These are phyloP conservation scores for Saccostrea glomerata DNA, from an alignment of 1,140 invertebrate species.

Conservation along the genomic window DNA sequence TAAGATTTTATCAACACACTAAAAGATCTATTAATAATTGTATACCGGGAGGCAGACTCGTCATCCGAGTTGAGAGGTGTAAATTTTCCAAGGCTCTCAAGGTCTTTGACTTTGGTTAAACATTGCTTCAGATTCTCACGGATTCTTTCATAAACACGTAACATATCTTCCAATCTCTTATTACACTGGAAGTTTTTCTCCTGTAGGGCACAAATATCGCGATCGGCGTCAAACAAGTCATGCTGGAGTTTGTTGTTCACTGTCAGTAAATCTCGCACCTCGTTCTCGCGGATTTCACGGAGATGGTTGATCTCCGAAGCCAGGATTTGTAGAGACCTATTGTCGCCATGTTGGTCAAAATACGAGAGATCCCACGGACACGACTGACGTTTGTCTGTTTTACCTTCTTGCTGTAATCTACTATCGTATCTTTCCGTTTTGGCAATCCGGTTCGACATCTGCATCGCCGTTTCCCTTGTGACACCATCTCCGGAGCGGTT, in stretches of 20 bases:
- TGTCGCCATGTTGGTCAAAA: conserved; percentile 46
- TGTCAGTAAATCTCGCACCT: conserved; percentile 49
- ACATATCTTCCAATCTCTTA: conserved; percentile 53
- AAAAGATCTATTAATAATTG: background rate
- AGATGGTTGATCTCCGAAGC: conserved; percentile 51
- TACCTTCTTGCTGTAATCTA: conserved; percentile 4
- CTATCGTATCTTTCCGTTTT: conserved; percentile 28
- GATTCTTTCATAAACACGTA: conserved; percentile 54
- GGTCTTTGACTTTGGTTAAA: conserved; percentile 53
- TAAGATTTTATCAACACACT: background rate
- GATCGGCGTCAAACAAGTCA: conserved; percentile 52
- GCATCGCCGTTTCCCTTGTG: conserved; percentile 39
- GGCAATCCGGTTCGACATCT: conserved; percentile 19
- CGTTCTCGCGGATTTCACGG: conserved; percentile 56
- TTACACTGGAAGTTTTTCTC: conserved; percentile 49
- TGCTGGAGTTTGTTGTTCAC: conserved; percentile 56
- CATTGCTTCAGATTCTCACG: conserved; percentile 54
- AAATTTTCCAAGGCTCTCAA: conserved; percentile 50
- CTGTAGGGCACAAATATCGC: conserved; percentile 50
- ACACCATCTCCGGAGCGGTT: conserved; percentile 22
- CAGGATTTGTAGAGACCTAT: conserved; percentile 51
- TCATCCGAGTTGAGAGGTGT: conserved; percentile 48
- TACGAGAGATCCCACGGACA: conserved; percentile 60
- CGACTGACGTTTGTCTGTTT: conserved; percentile 43
- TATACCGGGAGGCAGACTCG: conserved; percentile 23